Base-by-base conservation (phyloP, 2,113 vertebrate genomes). In the Perca schrenkii region DNA sequence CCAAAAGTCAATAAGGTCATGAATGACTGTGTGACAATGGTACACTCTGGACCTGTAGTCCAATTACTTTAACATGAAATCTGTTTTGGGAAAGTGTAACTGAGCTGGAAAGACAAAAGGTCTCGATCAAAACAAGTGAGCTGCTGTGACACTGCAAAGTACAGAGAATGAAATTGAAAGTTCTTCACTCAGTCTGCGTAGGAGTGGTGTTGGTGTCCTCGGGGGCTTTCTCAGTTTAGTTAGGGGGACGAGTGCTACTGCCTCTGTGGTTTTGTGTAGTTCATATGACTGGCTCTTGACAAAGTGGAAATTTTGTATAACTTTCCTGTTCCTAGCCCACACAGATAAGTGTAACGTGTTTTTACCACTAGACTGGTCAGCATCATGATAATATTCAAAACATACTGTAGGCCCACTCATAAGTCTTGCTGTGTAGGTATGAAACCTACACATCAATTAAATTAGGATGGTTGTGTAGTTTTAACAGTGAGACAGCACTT, bases 281-380 rank as follows among this genome's bases (percentile, higher is more conserved):
- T 88, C 80, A 61, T 50, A 74, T 90, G 91, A 90, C 63, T 8
- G 2, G 67, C 53, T 84, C 57, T 67, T 81, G 15, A 21, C 70
- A 15, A 53, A 74, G 17, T 86, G 88, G 88, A 89, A 94, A 78
- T 8, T 89, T 77, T 74, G 2, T 8, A 64, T 28, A 49, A 75
- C 28, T 65, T 74, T 82, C 40, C 61, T 34, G 0, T 49, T 76
- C 28, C 11, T 43, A 14, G 63, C 57, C 80, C 3, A 75, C 78
- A 71, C 74, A 85, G 72, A 81, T 57, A 85, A 77, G 2, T 36
- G 6, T 70, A 63, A 80, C n/a, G 52, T 82, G 53, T 69, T 77
- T 68, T 22, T 22, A 25, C 69, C 49, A 61, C 8, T 8, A 8
- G 5, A 31, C 11, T 73, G 53, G 13, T 25, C 21, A 7, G 15